These are phyloP conservation scores for Chionis minor DNA, from an alignment of 2,113 vertebrate genomes.

Conservation along the genomic window DNA sequence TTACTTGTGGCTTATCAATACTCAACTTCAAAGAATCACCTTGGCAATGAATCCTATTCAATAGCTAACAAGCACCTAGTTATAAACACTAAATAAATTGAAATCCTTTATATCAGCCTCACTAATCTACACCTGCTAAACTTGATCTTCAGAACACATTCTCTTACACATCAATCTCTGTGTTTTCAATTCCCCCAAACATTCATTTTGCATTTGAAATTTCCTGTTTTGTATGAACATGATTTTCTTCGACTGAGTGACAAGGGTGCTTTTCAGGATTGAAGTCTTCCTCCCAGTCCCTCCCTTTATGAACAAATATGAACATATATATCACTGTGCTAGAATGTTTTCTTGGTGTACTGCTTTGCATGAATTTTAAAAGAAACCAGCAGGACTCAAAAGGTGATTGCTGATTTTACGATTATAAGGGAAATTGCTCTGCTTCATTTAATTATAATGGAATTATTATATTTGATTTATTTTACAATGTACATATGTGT, in stretches of 20 bases:
- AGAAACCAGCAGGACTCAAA: background rate
- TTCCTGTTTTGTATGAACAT: background rate
- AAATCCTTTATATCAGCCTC: background rate
- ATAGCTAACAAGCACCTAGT: background rate
- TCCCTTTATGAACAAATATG: background rate
- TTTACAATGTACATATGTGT: background rate
- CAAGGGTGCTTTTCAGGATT: background rate
- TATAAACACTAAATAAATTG: background rate
- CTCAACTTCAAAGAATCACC: background rate
- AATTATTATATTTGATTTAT: background rate
- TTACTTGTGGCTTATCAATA: background rate
- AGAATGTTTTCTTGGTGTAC: background rate
- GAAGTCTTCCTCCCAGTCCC: background rate
- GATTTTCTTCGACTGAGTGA: background rate
- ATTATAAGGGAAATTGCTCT: background rate
- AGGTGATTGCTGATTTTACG: background rate
- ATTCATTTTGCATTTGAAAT: background rate
- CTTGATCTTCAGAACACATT: background rate
- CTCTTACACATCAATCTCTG: background rate
- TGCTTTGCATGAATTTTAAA: background rate
- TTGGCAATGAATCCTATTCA: background rate
- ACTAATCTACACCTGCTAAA: background rate
- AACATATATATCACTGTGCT: background rate
- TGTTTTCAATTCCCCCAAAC: background rate
- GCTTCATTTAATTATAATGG: background rate